Conservation (phyloP, 2,113 vertebrate genomes). For the Chloebia gouldiae region DNA sequence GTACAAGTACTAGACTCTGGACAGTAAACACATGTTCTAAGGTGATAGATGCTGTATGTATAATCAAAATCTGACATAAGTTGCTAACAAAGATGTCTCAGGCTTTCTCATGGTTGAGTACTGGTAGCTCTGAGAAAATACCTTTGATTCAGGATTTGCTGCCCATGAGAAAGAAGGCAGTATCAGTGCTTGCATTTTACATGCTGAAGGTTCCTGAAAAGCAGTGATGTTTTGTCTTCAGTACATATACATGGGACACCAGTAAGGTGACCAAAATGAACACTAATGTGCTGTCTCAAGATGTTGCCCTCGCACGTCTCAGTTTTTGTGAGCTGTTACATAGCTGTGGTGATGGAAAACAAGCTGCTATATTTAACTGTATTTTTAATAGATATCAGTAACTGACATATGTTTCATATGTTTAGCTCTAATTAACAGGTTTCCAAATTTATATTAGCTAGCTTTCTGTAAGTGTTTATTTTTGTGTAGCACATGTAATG, state of each 20-base stretch:
- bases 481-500: neutral
- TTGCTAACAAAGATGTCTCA: neutral
- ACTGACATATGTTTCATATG: slow-evolving; percentile 4
- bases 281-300: neutral
- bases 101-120: neutral
- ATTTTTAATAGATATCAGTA: neutral
- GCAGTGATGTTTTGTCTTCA: neutral
- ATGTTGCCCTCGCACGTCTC: neutral
- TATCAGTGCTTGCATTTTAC: neutral
- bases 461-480: neutral
- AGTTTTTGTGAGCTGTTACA: neutral
- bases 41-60: neutral
- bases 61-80: neutral
- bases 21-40: neutral
- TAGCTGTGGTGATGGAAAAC: neutral
- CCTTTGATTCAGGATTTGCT: neutral
- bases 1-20: neutral
- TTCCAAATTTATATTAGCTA: neutral
- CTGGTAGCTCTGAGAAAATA: neutral
- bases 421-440: slow-evolving; percentile 17
- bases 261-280: neutral
- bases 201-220: neutral
- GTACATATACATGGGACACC: neutral
- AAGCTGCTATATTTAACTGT: slow-evolving; percentile 4
- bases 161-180: neutral